These are phyloP conservation scores for Rhabdophis nuchalis DNA, from an alignment of 2,797 vertebrate species.

Conservation along the genomic window DNA sequence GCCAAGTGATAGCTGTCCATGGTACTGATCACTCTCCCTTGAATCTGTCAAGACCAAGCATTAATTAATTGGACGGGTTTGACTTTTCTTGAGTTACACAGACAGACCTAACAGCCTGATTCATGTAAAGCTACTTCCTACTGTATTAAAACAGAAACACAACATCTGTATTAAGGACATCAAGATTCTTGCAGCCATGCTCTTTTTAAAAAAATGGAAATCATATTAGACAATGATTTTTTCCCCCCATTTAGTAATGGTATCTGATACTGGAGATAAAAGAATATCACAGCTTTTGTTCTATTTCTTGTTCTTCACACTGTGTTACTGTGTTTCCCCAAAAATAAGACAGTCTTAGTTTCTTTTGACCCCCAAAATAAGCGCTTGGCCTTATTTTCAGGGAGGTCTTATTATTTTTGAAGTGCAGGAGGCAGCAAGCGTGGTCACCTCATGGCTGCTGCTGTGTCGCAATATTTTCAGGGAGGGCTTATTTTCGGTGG, in stretches of 20 bases:
- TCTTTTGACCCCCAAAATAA: too few species aligned
- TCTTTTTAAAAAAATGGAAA: background rate
- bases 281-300: constrained; percentile 53
- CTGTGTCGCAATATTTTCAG: too few species aligned
- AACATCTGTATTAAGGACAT: background rate
- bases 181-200: background rate
- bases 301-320: constrained; percentile 42
- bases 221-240: constrained; percentile 10
- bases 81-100: background rate
- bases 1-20: background rate
- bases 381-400: too few species aligned
- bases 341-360: too few species aligned
- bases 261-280: constrained; percentile 34
- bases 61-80: background rate
- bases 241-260: background rate
- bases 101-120: background rate
- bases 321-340: constrained; percentile 23
- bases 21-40: background rate
- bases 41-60: background rate
- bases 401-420: too few species aligned
- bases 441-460: too few species aligned
- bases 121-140: background rate
- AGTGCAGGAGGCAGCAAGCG: too few species aligned
- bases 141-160: background rate
- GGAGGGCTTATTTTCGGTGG: too few species aligned